A percentile compares a stretch with the other conserved stretches of the same genome.
Evolutionary conservation across 2,888 invertebrate species (phyloP).

Genomic region (Torymus texanus): DNA sequence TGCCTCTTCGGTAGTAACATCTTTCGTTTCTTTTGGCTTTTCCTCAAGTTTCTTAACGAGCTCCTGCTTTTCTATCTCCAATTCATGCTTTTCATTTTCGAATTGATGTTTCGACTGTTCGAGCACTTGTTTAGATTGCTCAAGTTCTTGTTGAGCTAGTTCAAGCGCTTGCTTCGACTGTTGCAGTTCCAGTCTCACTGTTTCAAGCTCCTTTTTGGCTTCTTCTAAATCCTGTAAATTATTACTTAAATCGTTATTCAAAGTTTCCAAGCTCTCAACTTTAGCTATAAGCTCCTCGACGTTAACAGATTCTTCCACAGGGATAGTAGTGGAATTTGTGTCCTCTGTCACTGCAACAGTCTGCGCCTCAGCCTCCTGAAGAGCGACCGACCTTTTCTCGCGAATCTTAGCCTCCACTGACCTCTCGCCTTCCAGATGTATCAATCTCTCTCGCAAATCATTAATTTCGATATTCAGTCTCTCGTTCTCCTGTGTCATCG

Average conservation of each 20-base stretch:
- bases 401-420: neutral
- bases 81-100: conserved; percentile 71
- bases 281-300: conserved; percentile 60
- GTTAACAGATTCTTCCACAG: too few relatives aligned
- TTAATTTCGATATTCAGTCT: conserved; percentile 5
- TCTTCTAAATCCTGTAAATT: conserved; percentile 13
- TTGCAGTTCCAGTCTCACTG: conserved; percentile 70
- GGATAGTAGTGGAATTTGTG: neutral
- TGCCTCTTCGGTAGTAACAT: conserved; percentile 11
- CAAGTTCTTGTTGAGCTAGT: conserved; percentile 62
- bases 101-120: conserved; percentile 71
- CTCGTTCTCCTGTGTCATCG: conserved; percentile 40
- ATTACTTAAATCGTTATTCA: conserved; percentile 54
- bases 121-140: conserved; percentile 70
- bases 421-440: neutral
- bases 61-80: conserved; percentile 67
- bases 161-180: conserved; percentile 66
- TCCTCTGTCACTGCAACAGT: neutral
- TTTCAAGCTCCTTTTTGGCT: too few relatives aligned
- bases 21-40: neutral
- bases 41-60: conserved; percentile 73
- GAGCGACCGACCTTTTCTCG: conserved; percentile 20
- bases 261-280: conserved; percentile 60
- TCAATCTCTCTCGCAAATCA: conserved; percentile 13
- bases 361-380: neutral